Base-by-base conservation (phyloP, 2,888 invertebrate genomes). In the Mantis religiosa region DNA sequence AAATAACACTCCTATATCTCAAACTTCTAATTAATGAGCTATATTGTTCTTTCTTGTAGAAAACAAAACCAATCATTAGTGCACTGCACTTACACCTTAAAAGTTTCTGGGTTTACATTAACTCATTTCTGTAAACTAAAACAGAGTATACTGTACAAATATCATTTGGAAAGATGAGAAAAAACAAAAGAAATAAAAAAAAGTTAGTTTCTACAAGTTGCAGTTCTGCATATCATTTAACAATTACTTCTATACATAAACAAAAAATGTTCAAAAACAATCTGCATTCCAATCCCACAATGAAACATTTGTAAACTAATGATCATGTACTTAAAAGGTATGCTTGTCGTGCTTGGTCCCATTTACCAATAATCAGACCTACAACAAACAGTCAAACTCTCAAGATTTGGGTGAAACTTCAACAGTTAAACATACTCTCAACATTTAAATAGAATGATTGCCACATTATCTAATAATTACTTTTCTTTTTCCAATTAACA, bases 261-360 rank as follows among this genome's bases (percentile, higher is more conserved):
- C 86, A 71, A 85, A 84, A n/a, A 28, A 85, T 41, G 27, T 47
- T 28, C 41, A 28, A 27, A 41, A 85, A 47, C 41, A 54, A 47
- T 27, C 14, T 15, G 86, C 30, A 81, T 71, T 71, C 86, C 86
- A 86, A 12, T 47, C 86, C 86, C 71, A 71, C 28, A 86, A 28
- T 81, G 81, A 87, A 87, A 82, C 87, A 87, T 54, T 82, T 41
- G 3, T 82, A 82, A 87, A 82, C 81, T 82, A 87, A 41, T 28
- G 27, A 87, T 81, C 28, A 86, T 81, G 7, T 30, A 86, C 28
- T 81, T 86, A 20, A 86, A 54, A 86, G 54, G 20, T 81, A 86
- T 86, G 86, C 71, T 86, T 86, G 86, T 87, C 87, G 87, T 87
- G 87, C 87, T 82, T 87, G 86, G 82, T 87, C 87, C 87, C 87